Evolutionary conservation across 2,113 vertebrate genomes (phyloP), one percentile per base, ranked within the genome.

Genomic region (Nesoenas mayeri): DNA sequence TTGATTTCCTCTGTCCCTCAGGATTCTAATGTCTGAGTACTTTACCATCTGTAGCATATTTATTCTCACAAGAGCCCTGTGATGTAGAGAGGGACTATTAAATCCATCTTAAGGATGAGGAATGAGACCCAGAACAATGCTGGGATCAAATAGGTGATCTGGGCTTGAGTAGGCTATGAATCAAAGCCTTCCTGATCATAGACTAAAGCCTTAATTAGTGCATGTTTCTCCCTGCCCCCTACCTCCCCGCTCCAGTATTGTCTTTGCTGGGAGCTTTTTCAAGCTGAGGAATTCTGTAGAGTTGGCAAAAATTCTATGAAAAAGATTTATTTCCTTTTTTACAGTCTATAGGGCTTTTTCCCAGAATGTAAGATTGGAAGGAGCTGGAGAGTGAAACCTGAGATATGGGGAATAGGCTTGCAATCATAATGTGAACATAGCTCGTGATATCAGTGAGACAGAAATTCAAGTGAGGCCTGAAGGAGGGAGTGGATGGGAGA

Each of bases 1-100:
- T 58, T 93, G 82, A 93, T 93, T 97, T 93, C 79, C 93, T 95
- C 85, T 86, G 56, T 72, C 79, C 79, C 82, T 90, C 71, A 88
- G 65, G 72, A 92, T 31, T 73, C 48, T 53, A 62, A 62, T 60
- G 34, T 80, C 79, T 91, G 61, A 96, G 42, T 92, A 78, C 77
- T 93, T 94, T 61, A 86, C 90, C 90, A 94, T 96, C 88, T 97
- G 93, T 61, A 75, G 85, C 9, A n/a, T 70, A 91, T 78, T 96
- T 93, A 92, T 84, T 93, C 93, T 95, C 88, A 79, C 19, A 90
- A 42, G 85, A 87, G 47, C 6, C 32, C 64, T 92, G 40, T 92
- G 61, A 87, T 86, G 83, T 84, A 92, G 36, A 87, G 8, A 82
- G 40, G 51, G 81, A 82, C 62, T 79, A 96, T 87, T 94, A 95